Evolutionary conservation across 2,888 invertebrate species (phyloP), one percentile per base, ranked within the genome.

Genomic region (Artemia sinica): DNA sequence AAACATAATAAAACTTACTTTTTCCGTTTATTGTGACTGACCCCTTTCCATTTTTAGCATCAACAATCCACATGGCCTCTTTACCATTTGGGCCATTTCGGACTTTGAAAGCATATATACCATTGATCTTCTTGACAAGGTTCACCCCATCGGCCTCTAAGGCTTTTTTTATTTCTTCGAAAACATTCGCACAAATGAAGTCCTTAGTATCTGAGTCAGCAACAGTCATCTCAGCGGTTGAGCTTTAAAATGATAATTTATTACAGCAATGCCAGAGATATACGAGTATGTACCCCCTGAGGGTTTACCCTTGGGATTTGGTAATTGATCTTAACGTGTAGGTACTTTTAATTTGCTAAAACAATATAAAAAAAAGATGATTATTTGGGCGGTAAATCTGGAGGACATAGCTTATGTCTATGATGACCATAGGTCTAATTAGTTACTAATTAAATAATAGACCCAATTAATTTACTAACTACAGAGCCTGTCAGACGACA

Each of bases 1-100:
- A 50, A 18, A 69, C 41, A 28, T 8, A 58, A 65, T n/a, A 52
- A 11, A 14, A 49, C 72, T 72, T 74, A 82, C 80, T 78, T 75
- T 80, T 85, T 52, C 89, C 87, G 74, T 89, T 86, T 76, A 86
- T 91, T 14, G 84, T 84, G 8, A 95, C 85, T 73, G 83, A 86
- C n/a, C 94, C 94, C 76, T 86, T 89, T 71, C 93, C 93, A 72
- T 85, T 85, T 77, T 91, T 93, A 11, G 89, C 88, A 78, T 97
- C 90, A 48, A 97, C 88, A 4, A 94, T 84, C 95, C 96, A 96
- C 75, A 84, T 86, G 0, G 88, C 93, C 74, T 87, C 87, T 49
- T 85, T 83, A 0, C 91, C 92, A 70, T 83, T 84, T 0, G 86
- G 84, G 0, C 88, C 86, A 74, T 88, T 88, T 73, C 83, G 87